phyloP scores from a whole-genome alignment of 2,888 invertebrate genomes.

The Acleris emargana region DNA sequence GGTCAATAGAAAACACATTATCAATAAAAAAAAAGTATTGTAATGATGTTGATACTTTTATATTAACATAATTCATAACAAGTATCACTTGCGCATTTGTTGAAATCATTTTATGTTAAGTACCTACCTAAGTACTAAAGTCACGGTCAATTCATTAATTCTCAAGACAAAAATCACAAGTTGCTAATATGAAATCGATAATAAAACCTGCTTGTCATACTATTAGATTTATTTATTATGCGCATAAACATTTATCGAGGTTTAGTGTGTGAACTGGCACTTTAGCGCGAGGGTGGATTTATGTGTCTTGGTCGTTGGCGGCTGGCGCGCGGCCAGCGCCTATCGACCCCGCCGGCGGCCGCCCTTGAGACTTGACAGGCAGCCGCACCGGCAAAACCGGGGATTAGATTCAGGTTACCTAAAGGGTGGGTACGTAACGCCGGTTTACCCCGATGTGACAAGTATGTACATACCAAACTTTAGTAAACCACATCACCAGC shows the following conservation, averaged over 20 bases:
- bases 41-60: too few relatives aligned
- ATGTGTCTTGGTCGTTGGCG: slow-evolving; percentile 62
- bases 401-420: slow-evolving; percentile 26
- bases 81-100: too few relatives aligned
- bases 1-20: too few relatives aligned
- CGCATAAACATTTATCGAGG: slow-evolving; percentile 34
- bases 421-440: background rate
- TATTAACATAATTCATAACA: too few relatives aligned
- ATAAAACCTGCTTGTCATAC: slow-evolving; percentile 23
- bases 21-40: too few relatives aligned
- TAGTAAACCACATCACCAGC: too few relatives aligned
- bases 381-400: slow-evolving; percentile 9
- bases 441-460: background rate
- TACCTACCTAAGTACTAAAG: too few relatives aligned
- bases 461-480: too few relatives aligned
- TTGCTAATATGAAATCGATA: slow-evolving; percentile 18
- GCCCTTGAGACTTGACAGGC: slow-evolving; percentile 48
- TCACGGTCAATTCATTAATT: background rate
- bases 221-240: slow-evolving; percentile 25
- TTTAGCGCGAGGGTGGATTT: slow-evolving; percentile 71
- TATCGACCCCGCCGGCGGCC: slow-evolving; percentile 63
- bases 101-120: too few relatives aligned
- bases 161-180: slow-evolving; percentile 19
- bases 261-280: slow-evolving; percentile 50
- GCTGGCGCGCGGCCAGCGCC: slow-evolving; percentile 83